phyloP scores from a whole-genome alignment of 37 sponge, comb jelly and placozoan genomes.

The Theonella swinhoei region DNA sequence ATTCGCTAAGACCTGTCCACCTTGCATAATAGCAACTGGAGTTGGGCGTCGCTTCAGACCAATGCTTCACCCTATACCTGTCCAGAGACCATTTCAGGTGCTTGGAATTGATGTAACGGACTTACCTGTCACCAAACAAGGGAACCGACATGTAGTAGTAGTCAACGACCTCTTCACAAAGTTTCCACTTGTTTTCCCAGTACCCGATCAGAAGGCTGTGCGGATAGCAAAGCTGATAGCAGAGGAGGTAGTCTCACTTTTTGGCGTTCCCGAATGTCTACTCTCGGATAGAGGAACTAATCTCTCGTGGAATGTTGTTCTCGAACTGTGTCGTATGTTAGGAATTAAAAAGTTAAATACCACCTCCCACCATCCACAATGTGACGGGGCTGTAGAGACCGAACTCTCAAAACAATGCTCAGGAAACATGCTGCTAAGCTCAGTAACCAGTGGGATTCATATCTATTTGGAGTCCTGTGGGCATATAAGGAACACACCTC shows the following conservation, averaged over 20 bases:
- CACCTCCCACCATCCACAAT: neutral
- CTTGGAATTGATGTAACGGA: neutral
- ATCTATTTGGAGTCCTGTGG: conserved; percentile 36
- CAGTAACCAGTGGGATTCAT: conserved; percentile 33
- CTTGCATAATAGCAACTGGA: neutral
- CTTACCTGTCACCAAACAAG: neutral
- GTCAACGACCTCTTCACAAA: neutral
- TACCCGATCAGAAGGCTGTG: neutral
- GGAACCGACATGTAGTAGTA: neutral
- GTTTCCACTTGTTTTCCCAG: neutral
- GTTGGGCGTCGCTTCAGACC: neutral
- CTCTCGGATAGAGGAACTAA: neutral
- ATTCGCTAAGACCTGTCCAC: conserved; percentile 34
- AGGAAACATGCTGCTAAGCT: conserved; percentile 19
- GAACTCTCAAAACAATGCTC: conserved; percentile 24
- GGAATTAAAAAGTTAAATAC: neutral
- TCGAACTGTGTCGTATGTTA: neutral
- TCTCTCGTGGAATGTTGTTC: neutral
- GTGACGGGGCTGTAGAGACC: conserved; percentile 19
- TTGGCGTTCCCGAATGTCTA: neutral
- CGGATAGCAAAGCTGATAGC: neutral
- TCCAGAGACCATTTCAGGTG: neutral
- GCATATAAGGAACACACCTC: conserved; percentile 41
- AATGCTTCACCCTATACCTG: neutral
- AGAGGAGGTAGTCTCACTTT: conserved; percentile 1